Conservation (phyloP, 2,888 invertebrate species). For the Sphecodes monilicornis region DNA sequence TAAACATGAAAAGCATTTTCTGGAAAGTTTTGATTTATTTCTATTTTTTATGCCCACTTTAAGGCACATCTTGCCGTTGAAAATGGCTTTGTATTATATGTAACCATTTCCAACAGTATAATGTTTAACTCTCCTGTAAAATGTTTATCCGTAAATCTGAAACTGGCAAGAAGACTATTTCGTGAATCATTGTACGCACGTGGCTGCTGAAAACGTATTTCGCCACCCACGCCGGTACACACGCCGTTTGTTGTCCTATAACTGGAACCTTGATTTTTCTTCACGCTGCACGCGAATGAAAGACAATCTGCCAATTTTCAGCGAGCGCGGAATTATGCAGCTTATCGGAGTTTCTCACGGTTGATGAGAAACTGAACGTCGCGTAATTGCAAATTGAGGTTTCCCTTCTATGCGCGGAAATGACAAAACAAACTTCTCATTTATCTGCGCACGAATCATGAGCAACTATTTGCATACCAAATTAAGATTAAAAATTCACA, state of each 20-base stretch:
- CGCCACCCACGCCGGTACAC: constrained; percentile 36
- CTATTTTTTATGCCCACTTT: background rate
- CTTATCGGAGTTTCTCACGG: background rate
- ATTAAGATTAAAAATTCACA: background rate
- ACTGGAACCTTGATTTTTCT: constrained; percentile 59
- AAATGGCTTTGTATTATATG: background rate
- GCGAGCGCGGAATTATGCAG: background rate
- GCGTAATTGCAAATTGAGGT: background rate
- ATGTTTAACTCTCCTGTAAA: background rate
- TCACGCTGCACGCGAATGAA: constrained; percentile 17
- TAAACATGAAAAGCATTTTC: background rate
- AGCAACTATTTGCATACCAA: background rate
- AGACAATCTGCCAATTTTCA: constrained; percentile 53
- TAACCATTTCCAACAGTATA: background rate
- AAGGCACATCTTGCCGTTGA: background rate
- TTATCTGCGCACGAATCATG: background rate
- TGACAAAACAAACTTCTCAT: background rate
- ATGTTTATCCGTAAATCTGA: constrained; percentile 8
- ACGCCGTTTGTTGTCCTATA: constrained; percentile 54
- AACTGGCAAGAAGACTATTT: constrained; percentile 39
- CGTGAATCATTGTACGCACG: constrained; percentile 56
- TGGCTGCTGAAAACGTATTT: constrained; percentile 43
- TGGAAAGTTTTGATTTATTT: background rate
- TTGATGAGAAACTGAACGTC: background rate
- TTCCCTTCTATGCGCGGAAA: background rate